Percentiles rank a stretch among this genome's conserved stretches.
These are phyloP conservation scores for Sebastes taczanowskii DNA, from an alignment of 2,797 vertebrate species.

Conservation along the genomic window DNA sequence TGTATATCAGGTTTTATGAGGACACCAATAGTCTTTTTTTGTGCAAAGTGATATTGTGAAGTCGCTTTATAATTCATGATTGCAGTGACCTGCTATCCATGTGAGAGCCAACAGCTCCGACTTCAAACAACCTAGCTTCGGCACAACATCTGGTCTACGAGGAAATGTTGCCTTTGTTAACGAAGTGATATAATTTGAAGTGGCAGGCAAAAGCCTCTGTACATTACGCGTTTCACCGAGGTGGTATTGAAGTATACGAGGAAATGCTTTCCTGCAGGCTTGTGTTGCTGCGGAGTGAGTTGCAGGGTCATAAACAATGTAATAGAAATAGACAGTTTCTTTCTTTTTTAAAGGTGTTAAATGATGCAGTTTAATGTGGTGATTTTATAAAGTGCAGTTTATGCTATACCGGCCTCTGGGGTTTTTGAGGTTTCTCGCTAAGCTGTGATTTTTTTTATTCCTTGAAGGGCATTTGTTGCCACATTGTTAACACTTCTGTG, in stretches of 20 bases:
- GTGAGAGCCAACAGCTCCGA: conserved; percentile 61
- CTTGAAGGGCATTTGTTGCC: not conserved
- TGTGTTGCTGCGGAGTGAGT: not conserved
- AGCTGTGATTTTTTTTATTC: not conserved
- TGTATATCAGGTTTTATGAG: conserved; percentile 25
- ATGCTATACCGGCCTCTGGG: not conserved
- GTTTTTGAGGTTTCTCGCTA: conserved; percentile 17
- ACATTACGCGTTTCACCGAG: conserved; percentile 49
- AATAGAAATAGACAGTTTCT: conserved; percentile 38
- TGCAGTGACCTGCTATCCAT: conserved; percentile 66
- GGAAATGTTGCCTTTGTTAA: conserved; percentile 78
- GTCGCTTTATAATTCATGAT: conserved; percentile 70
- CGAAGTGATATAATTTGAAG: conserved; percentile 74
- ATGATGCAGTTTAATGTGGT: conserved; percentile 59
- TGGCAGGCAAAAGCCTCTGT: conserved; percentile 75
- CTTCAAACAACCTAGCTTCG: conserved; percentile 72
- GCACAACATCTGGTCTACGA: conserved; percentile 70
- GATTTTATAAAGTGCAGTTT: conserved; percentile 39
- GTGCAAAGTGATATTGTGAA: conserved; percentile 42
- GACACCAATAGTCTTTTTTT: conserved; percentile 28
- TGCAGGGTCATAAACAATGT: conserved; percentile 27
- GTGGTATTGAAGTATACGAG: conserved; percentile 44
- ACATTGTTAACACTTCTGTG: conserved; percentile 30
- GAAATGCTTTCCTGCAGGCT: conserved; percentile 25
- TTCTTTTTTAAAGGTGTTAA: conserved; percentile 46